Percentiles rank a stretch among this genome's conserved stretches.
Evolutionary conservation across 2,888 invertebrate genomes (phyloP).

Genomic region (Epistrophe eligans): DNA sequence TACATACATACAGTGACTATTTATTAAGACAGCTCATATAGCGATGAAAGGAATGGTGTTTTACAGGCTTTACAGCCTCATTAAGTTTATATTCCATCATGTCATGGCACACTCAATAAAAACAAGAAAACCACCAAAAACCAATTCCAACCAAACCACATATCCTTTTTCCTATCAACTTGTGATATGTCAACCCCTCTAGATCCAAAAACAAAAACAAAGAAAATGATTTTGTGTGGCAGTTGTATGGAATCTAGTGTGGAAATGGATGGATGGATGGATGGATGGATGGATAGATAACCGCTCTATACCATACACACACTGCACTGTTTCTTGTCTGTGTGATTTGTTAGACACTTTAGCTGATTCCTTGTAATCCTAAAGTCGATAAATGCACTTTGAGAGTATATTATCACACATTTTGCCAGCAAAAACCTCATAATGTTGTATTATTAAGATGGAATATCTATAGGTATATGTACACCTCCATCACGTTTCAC

Average conservation of each 20-base stretch:
- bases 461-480: not conserved
- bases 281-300: conserved; percentile 24
- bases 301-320: not conserved
- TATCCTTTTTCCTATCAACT: not conserved
- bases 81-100: conserved; percentile 40
- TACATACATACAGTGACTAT: conserved; percentile 4
- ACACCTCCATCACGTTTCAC: not conserved
- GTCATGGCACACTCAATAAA: conserved; percentile 48
- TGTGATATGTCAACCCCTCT: not conserved
- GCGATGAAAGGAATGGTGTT: conserved; percentile 20
- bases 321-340: not conserved
- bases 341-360: conserved; percentile 46
- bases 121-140: conserved; percentile 28
- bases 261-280: conserved; percentile 24
- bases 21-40: conserved; percentile 19
- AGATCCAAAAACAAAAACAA: not conserved
- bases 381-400: conserved; percentile 30
- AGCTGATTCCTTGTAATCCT: conserved; percentile 35
- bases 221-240: not conserved
- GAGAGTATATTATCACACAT: conserved; percentile 49
- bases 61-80: conserved; percentile 27
- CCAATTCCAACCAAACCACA: not conserved
- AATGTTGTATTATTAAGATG: conserved; percentile 15
- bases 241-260: not conserved
- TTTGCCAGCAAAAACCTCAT: conserved; percentile 36